Percentiles rank a stretch among this genome's conserved stretches.
Evolutionary conservation across 1,140 invertebrate genomes (phyloP).

Genomic region (Stenopsyche tienmushanensis): DNA sequence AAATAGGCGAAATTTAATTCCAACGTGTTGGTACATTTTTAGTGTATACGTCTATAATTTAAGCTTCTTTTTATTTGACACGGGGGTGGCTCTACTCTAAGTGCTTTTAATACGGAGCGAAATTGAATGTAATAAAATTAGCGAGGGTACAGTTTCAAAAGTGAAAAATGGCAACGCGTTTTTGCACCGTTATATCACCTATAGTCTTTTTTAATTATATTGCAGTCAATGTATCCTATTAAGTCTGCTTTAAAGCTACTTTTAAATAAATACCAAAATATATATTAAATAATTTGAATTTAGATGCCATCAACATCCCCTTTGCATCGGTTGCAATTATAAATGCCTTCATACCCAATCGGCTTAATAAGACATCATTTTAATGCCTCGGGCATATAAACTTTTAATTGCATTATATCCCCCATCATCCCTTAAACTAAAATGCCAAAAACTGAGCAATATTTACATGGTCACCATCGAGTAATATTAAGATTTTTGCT

Average conservation of each 20-base stretch:
- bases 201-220: neutral
- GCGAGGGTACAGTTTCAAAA: slow-evolving; percentile 30
- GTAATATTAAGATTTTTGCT: too few species aligned
- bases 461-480: too few species aligned
- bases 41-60: too few species aligned
- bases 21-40: too few species aligned
- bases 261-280: neutral
- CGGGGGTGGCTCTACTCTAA: slow-evolving; percentile 14
- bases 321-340: neutral
- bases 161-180: slow-evolving; percentile 35
- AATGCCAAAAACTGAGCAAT: too few species aligned
- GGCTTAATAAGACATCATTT: too few species aligned
- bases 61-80: slow-evolving; percentile 17
- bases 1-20: too few species aligned
- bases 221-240: neutral
- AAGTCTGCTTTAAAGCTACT: neutral
- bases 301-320: neutral
- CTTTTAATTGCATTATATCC: too few species aligned
- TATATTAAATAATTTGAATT: neutral
- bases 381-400: too few species aligned
- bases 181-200: slow-evolving; percentile 9
- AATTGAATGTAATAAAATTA: slow-evolving; percentile 41
- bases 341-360: neutral
- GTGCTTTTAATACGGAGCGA: slow-evolving; percentile 36
- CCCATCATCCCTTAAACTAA: too few species aligned